Evolutionary conservation across 2,113 vertebrate genomes (phyloP), one percentile per base, ranked within the genome.

Genomic region (Ctenodactylus gundi): DNA sequence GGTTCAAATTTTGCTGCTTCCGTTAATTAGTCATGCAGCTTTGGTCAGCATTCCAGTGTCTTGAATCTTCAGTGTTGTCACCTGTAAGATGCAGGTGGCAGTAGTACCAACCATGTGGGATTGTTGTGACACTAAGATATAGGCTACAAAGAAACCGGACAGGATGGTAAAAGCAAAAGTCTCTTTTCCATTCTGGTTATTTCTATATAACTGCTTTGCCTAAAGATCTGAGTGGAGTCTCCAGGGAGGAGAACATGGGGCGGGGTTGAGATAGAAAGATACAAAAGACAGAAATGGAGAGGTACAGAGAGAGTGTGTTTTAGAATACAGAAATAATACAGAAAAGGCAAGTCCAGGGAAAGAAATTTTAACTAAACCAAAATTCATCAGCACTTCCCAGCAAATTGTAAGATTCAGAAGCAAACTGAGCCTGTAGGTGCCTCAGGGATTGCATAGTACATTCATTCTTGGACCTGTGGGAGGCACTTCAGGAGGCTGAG

Each of bases 381-480:
- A 83, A 75, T 58, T 55, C 84, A 65, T 65, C 15, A 57, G 15
- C 7, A 36, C 18, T 23, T 58, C 46, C 76, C 44, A 70, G 49
- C 65, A 53, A 68, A 87, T 57, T 15, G 3, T 13, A 78, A 72
- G 21, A 65, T n/a, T 64, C 11, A n/a, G 41, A 68, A 55, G 55
- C 20, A 83, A 41, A 27, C 7, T 0, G 44, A 64, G 57, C 6
- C 14, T 31, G 36, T 41, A 29, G 49, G 34, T 25, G 6, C 31
- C 29, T 92, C 27, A 17, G 60, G 0, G 6, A 23, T 14, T 1
- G 0, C 1, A 6, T 0, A 12, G 60, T 39, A 25, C 17, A 62
- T 15, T 27, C n/a, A 1, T 18, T n/a, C 46, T 60, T 53, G 78
- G 10, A 31, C 7, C 1, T 29, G 14, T 44, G n/a, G n/a, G n/a